phyloP scores from a whole-genome alignment of 2,888 invertebrate species.

The Drosophila formosana region DNA sequence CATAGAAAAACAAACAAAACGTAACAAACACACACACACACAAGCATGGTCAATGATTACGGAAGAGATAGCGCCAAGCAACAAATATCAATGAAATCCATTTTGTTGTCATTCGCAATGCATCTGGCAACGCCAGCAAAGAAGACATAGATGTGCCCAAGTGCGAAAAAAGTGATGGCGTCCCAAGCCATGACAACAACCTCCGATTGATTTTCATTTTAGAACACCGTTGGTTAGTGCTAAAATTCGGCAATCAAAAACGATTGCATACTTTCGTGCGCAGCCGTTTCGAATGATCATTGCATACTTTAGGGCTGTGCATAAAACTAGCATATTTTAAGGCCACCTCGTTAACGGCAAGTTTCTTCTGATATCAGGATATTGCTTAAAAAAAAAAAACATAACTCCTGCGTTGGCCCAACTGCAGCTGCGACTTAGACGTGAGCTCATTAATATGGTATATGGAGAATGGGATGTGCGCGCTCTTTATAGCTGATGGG shows the following conservation, averaged over 20 bases:
- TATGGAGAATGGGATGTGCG: neutral
- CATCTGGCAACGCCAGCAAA: neutral
- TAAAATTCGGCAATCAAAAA: too few relatives aligned
- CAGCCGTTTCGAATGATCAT: fast-evolving
- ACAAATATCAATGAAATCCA: neutral
- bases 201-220: too few relatives aligned
- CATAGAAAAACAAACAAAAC: neutral
- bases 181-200: too few relatives aligned
- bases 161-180: too few relatives aligned
- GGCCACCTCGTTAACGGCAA: neutral
- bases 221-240: too few relatives aligned
- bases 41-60: neutral
- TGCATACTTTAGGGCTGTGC: constrained; percentile 1
- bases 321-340: neutral
- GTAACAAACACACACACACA: neutral
- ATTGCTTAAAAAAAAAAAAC: constrained; percentile 1
- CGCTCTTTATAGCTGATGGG: constrained; percentile 3
- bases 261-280: constrained; percentile 12
- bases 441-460: constrained; percentile 1
- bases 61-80: neutral
- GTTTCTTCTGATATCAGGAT: neutral
- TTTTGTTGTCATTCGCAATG: neutral
- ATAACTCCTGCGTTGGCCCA: neutral
- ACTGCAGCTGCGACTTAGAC: neutral
- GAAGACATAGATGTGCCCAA: too few relatives aligned